Evolutionary conservation across 2,888 invertebrate species (phyloP).

Genomic region (Agrotis segetum): DNA sequence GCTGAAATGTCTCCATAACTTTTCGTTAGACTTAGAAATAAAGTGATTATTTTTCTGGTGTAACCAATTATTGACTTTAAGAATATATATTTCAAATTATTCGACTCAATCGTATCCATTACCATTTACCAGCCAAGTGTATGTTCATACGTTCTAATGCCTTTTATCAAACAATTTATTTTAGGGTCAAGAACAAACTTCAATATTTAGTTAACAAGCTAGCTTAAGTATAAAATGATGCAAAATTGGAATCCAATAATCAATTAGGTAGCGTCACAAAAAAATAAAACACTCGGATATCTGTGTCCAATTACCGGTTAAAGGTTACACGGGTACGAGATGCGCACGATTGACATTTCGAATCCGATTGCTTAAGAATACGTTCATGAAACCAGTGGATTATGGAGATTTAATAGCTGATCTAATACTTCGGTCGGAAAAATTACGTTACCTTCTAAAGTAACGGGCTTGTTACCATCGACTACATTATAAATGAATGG

Average conservation of each 20-base stretch:
- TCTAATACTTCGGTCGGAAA: slow-evolving; percentile 33
- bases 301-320: slow-evolving; percentile 66
- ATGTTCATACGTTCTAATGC: slow-evolving; percentile 15
- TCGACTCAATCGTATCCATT: slow-evolving; percentile 3
- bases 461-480: slow-evolving; percentile 22
- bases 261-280: slow-evolving; percentile 57
- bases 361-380: slow-evolving; percentile 67
- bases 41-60: slow-evolving; percentile 7
- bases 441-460: slow-evolving; percentile 47
- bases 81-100: no score
- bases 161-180: slow-evolving; percentile 29
- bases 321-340: slow-evolving; percentile 65
- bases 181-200: slow-evolving; percentile 51
- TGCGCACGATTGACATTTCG: slow-evolving; percentile 74
- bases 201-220: slow-evolving; percentile 39
- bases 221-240: slow-evolving; percentile 40
- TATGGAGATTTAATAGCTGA: slow-evolving; percentile 53
- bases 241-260: slow-evolving; percentile 51
- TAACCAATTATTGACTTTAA: slow-evolving; percentile 1
- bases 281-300: slow-evolving; percentile 58
- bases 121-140: slow-evolving; percentile 15
- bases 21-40: slow-evolving; percentile 35
- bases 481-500: slow-evolving; percentile 34
- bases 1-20: slow-evolving; percentile 37
- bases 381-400: slow-evolving; percentile 42